Conservation (phyloP, 1,140 invertebrate species). For the Cydia strobilella region DNA sequence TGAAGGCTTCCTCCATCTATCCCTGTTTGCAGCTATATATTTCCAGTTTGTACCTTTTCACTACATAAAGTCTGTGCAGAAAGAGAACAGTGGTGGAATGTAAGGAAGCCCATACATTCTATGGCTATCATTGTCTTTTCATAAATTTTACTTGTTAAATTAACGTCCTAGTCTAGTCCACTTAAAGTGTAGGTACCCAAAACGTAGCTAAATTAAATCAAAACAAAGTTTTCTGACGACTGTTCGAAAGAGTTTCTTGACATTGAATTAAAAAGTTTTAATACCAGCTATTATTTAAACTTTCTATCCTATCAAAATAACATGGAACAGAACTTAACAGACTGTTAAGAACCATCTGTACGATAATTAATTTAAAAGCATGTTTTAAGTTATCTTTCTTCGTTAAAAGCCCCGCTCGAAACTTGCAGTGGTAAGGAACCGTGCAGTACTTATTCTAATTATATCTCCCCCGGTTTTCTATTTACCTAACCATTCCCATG, state of each 20-base stretch:
- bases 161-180: no score
- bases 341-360: conserved; percentile 24
- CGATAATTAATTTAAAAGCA: conserved; percentile 30
- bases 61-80: no score
- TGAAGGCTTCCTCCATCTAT: no score
- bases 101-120: no score
- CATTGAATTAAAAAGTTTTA: conserved; percentile 19
- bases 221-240: conserved; percentile 3
- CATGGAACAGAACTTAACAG: conserved; percentile 26
- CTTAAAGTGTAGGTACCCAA: neutral
- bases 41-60: no score
- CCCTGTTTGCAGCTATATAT: no score
- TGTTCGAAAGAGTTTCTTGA: neutral
- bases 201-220: neutral
- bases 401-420: conserved; percentile 32
- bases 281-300: neutral
- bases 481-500: conserved; percentile 69
- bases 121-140: no score
- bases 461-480: conserved; percentile 74
- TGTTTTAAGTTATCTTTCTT: conserved; percentile 30
- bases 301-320: conserved; percentile 13
- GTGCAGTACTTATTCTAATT: conserved; percentile 73
- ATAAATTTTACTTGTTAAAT: no score
- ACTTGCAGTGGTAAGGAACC: conserved; percentile 47
- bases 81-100: no score